phyloP scores from a whole-genome alignment of 2,113 vertebrate species.

The Zosterops japonicus region DNA sequence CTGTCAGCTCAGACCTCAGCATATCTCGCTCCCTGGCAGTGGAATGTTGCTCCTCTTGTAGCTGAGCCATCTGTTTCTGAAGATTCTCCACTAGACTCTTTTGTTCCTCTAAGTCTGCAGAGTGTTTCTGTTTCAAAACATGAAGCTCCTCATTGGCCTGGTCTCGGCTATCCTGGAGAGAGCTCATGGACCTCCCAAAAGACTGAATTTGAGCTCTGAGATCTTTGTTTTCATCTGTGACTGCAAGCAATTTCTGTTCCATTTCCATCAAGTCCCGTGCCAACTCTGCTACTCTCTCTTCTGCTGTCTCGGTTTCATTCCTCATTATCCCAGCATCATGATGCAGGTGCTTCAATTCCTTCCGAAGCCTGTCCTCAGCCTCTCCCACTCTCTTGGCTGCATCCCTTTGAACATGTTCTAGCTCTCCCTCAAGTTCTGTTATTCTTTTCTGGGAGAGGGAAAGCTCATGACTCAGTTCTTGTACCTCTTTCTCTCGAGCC shows the following conservation, averaged over 20 bases:
- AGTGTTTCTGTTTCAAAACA: conserved; percentile 61
- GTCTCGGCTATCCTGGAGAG: conserved; percentile 89
- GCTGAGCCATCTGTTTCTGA: conserved; percentile 39
- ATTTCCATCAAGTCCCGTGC: conserved; percentile 87
- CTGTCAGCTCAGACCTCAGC: conserved; percentile 33
- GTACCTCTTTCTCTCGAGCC: conserved; percentile 64
- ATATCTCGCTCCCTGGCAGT: conserved; percentile 25
- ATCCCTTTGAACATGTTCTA: conserved; percentile 57
- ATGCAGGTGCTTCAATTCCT: conserved; percentile 84
- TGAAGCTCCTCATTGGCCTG: conserved; percentile 75
- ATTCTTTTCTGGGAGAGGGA: conserved; percentile 71
- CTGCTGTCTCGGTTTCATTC: conserved; percentile 91
- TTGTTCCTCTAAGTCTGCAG: conserved; percentile 51
- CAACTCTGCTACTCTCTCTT: conserved; percentile 93
- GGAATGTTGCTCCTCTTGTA: conserved; percentile 39
- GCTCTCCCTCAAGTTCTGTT: conserved; percentile 70
- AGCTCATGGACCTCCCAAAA: conserved; percentile 89
- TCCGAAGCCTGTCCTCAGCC: conserved; percentile 72
- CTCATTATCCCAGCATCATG: conserved; percentile 92
- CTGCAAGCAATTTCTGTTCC: conserved; percentile 85
- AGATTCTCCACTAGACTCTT: conserved; percentile 21
- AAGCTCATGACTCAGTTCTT: conserved; percentile 79
- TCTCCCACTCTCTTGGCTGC: conserved; percentile 62
- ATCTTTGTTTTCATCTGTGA: conserved; percentile 79
- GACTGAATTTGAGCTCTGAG: conserved; percentile 85